Evolutionary conservation across 92 coral and sea anemone species (phyloP), one percentile per base, ranked within the genome.

Genomic region (Muricea muricata): DNA sequence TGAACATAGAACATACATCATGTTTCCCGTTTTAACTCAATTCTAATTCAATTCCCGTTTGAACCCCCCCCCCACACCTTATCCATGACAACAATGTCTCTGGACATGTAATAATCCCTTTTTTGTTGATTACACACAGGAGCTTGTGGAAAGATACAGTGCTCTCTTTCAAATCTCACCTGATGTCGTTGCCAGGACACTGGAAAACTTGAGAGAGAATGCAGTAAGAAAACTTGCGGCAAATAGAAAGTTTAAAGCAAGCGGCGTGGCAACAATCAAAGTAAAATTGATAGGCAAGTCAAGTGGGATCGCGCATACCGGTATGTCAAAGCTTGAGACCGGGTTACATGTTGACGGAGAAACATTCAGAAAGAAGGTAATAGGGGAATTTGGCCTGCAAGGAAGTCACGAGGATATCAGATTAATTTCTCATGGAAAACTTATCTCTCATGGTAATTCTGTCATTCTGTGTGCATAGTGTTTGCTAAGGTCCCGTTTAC

Each of bases 231-330:
- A 95, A 87, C 84, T 91, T n/a, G 90, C 92, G 25, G 81, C 97
- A 42, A 88, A 88, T 84, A 79, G 89, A 63, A 88, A 91, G 57
- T 95, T 95, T 56, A 70, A 83, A 31, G 91, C 85, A 35, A 85
- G 94, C 65, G 97, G 98, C 69, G 76, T 93, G 55, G 98, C 98
- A 61, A 93, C 97, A 23, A 70, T 95, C 50, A 93, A 75, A 80
- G 88, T 92, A 63, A 88, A 86, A 60, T 54, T 95, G n/a, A 91
- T 94, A 67, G 95, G 94, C 21, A 78, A 57, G 26, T 52, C 60
- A 57, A 75, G 33, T 48, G 85, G 63, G 46, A 89, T 82, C 60
- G 55, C 93, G 41, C 88, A n/a, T n/a, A n/a, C n/a, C n/a, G n/a
- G 81, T 39, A 74, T 87, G 13, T 89, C 90, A 33, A 78, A 33